Evolutionary conservation across 2,888 invertebrate species (phyloP).

Genomic region (Sesia apiformis): DNA sequence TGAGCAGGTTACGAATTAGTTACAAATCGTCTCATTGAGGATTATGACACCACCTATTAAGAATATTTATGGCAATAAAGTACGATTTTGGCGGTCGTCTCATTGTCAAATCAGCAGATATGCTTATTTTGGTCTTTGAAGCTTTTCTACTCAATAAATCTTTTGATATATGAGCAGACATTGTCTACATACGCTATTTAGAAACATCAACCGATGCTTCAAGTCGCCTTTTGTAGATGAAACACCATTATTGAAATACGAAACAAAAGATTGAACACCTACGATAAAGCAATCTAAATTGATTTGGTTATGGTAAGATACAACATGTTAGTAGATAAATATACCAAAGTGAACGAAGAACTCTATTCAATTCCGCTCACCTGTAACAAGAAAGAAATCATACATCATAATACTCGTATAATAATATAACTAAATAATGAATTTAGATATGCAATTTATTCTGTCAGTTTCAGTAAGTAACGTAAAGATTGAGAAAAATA

Average conservation of each 20-base stretch:
- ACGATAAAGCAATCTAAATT: conserved; percentile 6
- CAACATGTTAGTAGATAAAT: conserved; percentile 8
- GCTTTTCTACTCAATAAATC: conserved; percentile 25
- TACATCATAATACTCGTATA: conserved; percentile 5
- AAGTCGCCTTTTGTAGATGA: background rate
- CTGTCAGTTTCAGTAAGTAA: too few species aligned
- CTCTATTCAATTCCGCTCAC: conserved; percentile 19
- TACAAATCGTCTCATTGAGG: conserved; percentile 2
- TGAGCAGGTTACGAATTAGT: background rate
- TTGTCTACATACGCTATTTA: background rate
- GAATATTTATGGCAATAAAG: conserved; percentile 23
- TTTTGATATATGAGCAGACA: conserved; percentile 3
- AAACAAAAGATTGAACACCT: conserved; percentile 11
- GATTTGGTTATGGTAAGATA: conserved; percentile 5
- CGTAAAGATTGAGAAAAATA: too few species aligned
- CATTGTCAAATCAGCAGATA: conserved; percentile 25
- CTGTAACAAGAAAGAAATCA: conserved; percentile 32
- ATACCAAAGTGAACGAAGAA: conserved; percentile 14
- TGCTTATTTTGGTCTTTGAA: conserved; percentile 20
- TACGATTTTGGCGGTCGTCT: conserved; percentile 28
- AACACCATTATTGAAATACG: background rate
- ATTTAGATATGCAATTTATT: too few species aligned
- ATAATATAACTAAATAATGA: too few species aligned
- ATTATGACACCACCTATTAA: background rate
- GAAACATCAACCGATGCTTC: background rate